Evolutionary conservation across 2,888 invertebrate species (phyloP).

Genomic region (Nomada lathburiana): DNA sequence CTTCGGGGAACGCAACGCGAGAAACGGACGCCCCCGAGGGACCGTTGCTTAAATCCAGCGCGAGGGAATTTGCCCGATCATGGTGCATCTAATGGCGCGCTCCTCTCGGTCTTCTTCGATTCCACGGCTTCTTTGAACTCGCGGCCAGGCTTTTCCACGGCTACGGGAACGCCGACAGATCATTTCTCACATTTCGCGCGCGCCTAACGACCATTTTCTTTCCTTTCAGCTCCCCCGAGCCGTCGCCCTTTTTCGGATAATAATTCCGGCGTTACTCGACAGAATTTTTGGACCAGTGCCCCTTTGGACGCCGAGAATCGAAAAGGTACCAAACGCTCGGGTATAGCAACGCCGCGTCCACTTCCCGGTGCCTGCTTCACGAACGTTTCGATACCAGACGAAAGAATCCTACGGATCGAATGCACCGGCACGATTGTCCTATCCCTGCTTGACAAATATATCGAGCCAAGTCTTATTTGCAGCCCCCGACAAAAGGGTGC

Average conservation of each 20-base stretch:
- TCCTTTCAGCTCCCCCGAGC: constrained; percentile 39
- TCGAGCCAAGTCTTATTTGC: constrained; percentile 65
- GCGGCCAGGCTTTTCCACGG: constrained; percentile 71
- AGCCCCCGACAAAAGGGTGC: constrained; percentile 63
- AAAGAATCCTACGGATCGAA: constrained; percentile 55
- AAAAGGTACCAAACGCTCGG: constrained; percentile 29
- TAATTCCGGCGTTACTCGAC: constrained; percentile 80
- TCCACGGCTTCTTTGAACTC: constrained; percentile 76
- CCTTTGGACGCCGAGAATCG: constrained; percentile 27
- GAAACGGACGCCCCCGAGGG: background rate
- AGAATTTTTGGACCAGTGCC: constrained; percentile 72
- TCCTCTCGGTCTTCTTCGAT: constrained; percentile 62
- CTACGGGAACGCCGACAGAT: constrained; percentile 79
- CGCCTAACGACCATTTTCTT: constrained; percentile 71
- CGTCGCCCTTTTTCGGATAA: constrained; percentile 58
- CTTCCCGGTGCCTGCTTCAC: constrained; percentile 14
- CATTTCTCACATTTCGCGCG: constrained; percentile 86
- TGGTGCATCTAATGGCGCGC: constrained; percentile 63
- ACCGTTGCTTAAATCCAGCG: constrained; percentile 29
- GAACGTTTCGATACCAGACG: constrained; percentile 17
- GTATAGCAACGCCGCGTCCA: constrained; percentile 12
- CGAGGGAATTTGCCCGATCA: constrained; percentile 66
- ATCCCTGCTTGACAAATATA: constrained; percentile 67
- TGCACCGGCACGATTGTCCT: constrained; percentile 66
- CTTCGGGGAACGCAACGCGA: too few species aligned